Percentiles rank a stretch among this genome's conserved stretches.
These are phyloP conservation scores for Enteromius unitaeniatus DNA, from an alignment of 2,797 vertebrate species.

Conservation along the genomic window DNA sequence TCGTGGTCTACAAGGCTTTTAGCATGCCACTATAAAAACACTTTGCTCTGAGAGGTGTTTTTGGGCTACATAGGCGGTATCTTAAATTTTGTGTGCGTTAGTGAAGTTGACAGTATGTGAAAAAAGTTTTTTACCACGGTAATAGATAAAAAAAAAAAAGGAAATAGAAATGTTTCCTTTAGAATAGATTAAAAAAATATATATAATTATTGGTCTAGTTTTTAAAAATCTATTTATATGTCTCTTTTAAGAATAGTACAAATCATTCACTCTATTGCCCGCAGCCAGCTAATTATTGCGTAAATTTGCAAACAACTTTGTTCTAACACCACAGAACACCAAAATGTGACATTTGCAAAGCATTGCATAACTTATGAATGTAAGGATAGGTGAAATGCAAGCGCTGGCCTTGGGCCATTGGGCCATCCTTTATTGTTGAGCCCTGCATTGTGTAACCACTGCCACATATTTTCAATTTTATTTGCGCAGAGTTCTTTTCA, in stretches of 20 bases:
- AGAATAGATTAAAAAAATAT: too few species aligned
- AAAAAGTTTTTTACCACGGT: not conserved
- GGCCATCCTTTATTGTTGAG: not conserved
- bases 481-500: not conserved
- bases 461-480: not conserved
- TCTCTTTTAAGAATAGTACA: not conserved
- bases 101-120: not conserved
- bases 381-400: not conserved
- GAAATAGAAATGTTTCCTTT: not conserved
- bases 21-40: not conserved
- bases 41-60: not conserved
- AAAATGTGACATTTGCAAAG: not conserved
- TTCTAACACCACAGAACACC: not conserved
- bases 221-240: not conserved
- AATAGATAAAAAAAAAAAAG: not conserved
- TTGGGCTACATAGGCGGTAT: not conserved
- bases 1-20: conserved; percentile 15
- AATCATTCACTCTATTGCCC: not conserved
- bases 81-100: not conserved
- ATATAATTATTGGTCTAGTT: not conserved
- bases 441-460: not conserved
- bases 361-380: not conserved
- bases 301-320: not conserved
- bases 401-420: not conserved
- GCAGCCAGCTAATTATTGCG: not conserved